These are phyloP conservation scores for Chrysoperla carnea DNA, from an alignment of 1,140 invertebrate genomes.

Conservation along the genomic window DNA sequence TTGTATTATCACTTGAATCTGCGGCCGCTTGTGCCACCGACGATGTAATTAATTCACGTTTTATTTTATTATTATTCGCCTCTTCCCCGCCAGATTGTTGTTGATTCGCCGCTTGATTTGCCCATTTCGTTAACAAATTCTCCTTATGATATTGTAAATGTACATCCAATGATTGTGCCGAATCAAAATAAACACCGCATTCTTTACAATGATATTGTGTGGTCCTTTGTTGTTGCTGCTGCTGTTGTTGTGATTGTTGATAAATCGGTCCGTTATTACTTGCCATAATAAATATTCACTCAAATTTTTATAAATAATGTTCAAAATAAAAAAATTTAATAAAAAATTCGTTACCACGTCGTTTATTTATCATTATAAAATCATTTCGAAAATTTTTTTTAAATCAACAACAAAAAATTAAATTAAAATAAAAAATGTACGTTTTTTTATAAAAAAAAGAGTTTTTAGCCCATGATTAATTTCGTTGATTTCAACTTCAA, in stretches of 20 bases:
- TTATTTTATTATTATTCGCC: slow-evolving; percentile 43
- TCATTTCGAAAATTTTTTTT: no score
- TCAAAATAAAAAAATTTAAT: no score
- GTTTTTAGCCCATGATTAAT: no score
- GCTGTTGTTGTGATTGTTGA: slow-evolving; percentile 11
- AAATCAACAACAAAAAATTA: no score
- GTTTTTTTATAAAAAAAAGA: no score
- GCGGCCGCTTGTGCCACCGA: slow-evolving; percentile 30
- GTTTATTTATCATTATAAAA: no score
- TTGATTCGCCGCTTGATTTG: slow-evolving; percentile 27
- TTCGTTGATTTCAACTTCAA: no score
- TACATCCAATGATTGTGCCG: slow-evolving; percentile 52
- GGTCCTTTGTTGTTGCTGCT: slow-evolving; percentile 17
- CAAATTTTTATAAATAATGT: no score
- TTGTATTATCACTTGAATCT: slow-evolving; percentile 40
- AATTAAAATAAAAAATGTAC: no score
- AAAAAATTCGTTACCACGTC: no score
- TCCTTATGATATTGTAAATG: slow-evolving; percentile 64
- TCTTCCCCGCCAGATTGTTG: slow-evolving; percentile 22
- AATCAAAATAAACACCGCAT: slow-evolving; percentile 53
- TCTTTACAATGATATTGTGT: slow-evolving; percentile 47
- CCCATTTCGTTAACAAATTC: slow-evolving; percentile 56
- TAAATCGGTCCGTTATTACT: background rate
- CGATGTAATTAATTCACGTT: slow-evolving; percentile 20
- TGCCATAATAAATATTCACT: background rate